Percentiles rank a stretch among this genome's conserved stretches.
phyloP scores from a whole-genome alignment of 23 tunicate species.

The Trididemnum clinides region DNA sequence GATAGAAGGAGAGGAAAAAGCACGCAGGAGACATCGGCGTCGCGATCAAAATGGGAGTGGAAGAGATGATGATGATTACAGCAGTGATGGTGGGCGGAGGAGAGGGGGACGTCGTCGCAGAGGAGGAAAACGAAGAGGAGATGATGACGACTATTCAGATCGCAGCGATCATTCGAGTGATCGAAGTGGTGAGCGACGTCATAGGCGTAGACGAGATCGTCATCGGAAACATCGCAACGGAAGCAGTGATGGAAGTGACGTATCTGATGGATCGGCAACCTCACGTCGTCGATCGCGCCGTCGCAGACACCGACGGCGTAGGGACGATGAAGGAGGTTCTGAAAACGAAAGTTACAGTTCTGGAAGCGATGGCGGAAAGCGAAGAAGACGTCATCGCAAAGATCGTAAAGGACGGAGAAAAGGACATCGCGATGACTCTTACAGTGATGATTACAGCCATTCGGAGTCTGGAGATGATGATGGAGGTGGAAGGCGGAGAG shows the following conservation, averaged over 20 bases:
- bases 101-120: not conserved
- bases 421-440: constrained; percentile 25
- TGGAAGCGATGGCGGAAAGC: constrained; percentile 17
- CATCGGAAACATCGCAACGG: constrained; percentile 35
- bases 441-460: constrained; percentile 48
- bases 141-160: constrained; percentile 10
- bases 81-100: constrained; percentile 30
- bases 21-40: constrained; percentile 36
- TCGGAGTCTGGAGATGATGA: constrained; percentile 43
- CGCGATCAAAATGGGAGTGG: constrained; percentile 16
- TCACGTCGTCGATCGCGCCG: constrained; percentile 13
- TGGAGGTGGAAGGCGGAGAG: constrained; percentile 11
- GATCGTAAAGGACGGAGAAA: constrained; percentile 31
- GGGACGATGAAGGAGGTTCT: not conserved
- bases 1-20: constrained; percentile 23
- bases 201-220: constrained; percentile 23
- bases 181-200: constrained; percentile 35
- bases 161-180: constrained; percentile 11
- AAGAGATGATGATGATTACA: constrained; percentile 20
- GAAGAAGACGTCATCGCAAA: constrained; percentile 43
- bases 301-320: constrained; percentile 33
- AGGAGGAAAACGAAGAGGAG: constrained; percentile 7
- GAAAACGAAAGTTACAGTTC: constrained; percentile 19
- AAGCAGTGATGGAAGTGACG: constrained; percentile 21
- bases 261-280: constrained; percentile 22